Evolutionary conservation across 2,113 vertebrate genomes (phyloP).

Genomic region (Sakesphorus luctuosus): DNA sequence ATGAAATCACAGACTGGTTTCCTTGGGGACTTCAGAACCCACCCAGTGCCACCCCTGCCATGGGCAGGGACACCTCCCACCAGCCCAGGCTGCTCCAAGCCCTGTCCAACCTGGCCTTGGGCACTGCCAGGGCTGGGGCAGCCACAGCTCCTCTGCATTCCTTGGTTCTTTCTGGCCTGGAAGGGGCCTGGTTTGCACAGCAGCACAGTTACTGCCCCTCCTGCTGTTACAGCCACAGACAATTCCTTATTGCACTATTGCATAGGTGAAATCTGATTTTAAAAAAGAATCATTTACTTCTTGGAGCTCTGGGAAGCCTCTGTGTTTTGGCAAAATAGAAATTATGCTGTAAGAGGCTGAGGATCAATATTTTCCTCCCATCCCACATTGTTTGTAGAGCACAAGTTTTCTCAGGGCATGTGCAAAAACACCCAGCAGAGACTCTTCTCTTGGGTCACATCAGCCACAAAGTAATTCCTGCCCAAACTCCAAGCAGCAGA

Average conservation of each 20-base stretch:
- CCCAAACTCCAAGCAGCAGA: neutral
- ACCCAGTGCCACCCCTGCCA: no score
- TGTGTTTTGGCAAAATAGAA: neutral
- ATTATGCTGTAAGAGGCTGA: neutral
- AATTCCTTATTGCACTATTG: accelerated
- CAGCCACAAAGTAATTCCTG: neutral
- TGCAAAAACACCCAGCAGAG: neutral
- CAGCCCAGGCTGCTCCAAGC: no score
- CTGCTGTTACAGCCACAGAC: neutral
- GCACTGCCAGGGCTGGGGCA: no score
- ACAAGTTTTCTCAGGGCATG: accelerated
- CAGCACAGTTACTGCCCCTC: accelerated
- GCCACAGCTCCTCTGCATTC: no score
- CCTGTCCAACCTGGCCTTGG: no score
- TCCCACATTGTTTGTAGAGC: accelerated
- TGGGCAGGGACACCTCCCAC: no score
- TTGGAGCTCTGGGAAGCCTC: neutral
- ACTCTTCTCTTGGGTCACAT: neutral
- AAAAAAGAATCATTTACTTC: neutral
- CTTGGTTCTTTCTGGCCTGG: no score
- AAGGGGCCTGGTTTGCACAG: neutral
- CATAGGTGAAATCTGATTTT: neutral
- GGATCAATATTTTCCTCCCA: neutral
- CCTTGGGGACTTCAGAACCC: no score
- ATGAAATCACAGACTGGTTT: no score